Percentiles rank a stretch among this genome's conserved stretches.
These are phyloP conservation scores for Cactoblastis cactorum DNA, from an alignment of 2,888 invertebrate species.

Conservation along the genomic window DNA sequence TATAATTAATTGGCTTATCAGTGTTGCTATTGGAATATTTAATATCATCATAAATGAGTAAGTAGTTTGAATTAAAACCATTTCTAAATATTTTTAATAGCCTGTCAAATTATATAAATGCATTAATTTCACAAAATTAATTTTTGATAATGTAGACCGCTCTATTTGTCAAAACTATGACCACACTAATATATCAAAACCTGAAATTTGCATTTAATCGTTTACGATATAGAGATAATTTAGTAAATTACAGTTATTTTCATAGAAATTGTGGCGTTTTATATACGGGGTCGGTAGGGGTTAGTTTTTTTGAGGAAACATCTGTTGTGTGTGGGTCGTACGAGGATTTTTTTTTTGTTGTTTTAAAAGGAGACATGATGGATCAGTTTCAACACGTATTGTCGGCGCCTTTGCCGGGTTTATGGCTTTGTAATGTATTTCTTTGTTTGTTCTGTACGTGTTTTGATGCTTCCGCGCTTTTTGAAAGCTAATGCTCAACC, in stretches of 20 bases:
- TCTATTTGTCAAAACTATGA: constrained; percentile 65
- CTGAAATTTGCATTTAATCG: constrained; percentile 72
- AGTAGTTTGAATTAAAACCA: constrained; percentile 31
- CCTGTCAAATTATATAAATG: constrained; percentile 22
- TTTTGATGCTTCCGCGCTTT: constrained; percentile 60
- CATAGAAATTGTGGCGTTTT: constrained; percentile 63
- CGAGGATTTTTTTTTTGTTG: constrained; percentile 75
- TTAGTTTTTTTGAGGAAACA: constrained; percentile 70
- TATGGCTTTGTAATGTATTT: constrained; percentile 77
- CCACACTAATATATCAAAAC: constrained; percentile 63
- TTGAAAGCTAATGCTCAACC: constrained; percentile 27
- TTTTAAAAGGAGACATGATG: constrained; percentile 78
- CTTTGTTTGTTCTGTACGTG: constrained; percentile 75
- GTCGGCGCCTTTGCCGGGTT: constrained; percentile 74
- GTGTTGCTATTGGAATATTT: no score
- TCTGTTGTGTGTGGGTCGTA: constrained; percentile 72
- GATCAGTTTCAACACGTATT: constrained; percentile 78
- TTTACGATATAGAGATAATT: constrained; percentile 62
- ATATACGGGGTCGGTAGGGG: constrained; percentile 60
- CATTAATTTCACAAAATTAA: constrained; percentile 40
- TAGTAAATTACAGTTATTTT: constrained; percentile 68
- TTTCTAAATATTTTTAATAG: constrained; percentile 24
- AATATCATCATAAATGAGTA: no score
- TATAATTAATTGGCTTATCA: no score
- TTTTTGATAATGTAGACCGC: constrained; percentile 40